Conservation (phyloP, 2,113 vertebrate species). For the Sitta europaea region DNA sequence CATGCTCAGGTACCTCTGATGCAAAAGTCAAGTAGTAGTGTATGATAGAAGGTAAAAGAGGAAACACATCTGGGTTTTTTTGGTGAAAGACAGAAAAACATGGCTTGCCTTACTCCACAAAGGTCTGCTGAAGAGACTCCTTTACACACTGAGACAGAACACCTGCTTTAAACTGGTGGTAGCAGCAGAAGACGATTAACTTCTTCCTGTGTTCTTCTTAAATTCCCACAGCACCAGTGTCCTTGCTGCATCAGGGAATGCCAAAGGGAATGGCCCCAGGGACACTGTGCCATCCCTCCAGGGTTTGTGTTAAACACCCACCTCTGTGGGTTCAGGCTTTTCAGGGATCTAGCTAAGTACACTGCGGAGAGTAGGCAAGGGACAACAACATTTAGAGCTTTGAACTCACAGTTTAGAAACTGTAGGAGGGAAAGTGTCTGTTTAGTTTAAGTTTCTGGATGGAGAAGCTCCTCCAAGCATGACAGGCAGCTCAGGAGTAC, state of each 20-base stretch:
- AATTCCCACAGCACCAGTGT: neutral
- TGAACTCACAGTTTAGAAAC: neutral
- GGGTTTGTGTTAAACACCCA: neutral
- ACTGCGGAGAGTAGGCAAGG: neutral
- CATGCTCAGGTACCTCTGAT: neutral
- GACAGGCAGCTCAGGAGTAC: slow-evolving; percentile 44
- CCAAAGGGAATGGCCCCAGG: neutral
- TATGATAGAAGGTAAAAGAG: neutral
- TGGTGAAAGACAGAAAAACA: neutral
- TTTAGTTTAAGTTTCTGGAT: slow-evolving; percentile 3
- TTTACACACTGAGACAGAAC: neutral
- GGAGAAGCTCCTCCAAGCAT: slow-evolving; percentile 1
- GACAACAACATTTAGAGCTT: neutral
- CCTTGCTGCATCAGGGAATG: neutral
- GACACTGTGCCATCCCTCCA: neutral
- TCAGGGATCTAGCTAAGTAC: neutral
- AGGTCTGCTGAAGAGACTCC: neutral
- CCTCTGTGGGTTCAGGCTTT: accelerated
- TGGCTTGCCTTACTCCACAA: neutral
- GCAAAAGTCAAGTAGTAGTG: neutral
- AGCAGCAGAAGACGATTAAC: neutral
- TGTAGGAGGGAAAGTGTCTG: neutral
- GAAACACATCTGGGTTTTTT: accelerated
- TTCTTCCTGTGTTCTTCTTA: neutral
- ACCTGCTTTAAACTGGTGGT: neutral